A percentile compares a stretch with the other conserved stretches of the same genome.
phyloP scores from a whole-genome alignment of 2,888 invertebrate genomes.

The Philereme vetulata region DNA sequence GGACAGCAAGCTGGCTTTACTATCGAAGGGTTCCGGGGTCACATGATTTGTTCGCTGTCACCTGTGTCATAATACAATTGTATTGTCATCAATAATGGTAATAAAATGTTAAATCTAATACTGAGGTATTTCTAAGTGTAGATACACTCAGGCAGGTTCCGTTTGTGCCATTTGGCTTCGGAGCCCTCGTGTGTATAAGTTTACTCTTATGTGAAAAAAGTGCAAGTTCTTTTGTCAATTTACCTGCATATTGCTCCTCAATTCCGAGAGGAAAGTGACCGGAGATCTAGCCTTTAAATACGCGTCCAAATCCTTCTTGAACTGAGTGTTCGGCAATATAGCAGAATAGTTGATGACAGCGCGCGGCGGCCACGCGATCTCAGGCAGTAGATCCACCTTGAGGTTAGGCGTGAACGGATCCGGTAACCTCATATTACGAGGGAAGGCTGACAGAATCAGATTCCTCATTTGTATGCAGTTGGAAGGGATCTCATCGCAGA shows the following conservation, averaged over 20 bases:
- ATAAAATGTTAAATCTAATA: too few relatives aligned
- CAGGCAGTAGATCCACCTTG: constrained; percentile 95
- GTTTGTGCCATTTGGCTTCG: too few relatives aligned
- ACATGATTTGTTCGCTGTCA: too few relatives aligned
- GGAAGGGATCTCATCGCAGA: constrained; percentile 99
- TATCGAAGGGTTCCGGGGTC: too few relatives aligned
- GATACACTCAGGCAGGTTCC: too few relatives aligned
- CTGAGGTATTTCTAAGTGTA: too few relatives aligned
- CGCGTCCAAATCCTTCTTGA: constrained; percentile 98
- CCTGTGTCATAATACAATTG: too few relatives aligned
- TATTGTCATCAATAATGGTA: too few relatives aligned
- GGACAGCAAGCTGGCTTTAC: too few relatives aligned
- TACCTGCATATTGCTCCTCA: constrained; percentile 94
- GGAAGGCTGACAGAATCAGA: constrained; percentile 98
- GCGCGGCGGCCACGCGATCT: constrained; percentile 94
- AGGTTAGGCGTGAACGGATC: constrained; percentile 99
- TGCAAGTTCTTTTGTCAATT: constrained; percentile 10
- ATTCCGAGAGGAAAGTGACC: constrained; percentile 96
- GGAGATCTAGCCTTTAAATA: constrained; percentile 97
- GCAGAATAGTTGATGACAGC: constrained; percentile 94
- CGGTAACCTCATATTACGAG: constrained; percentile 98
- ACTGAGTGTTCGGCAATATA: constrained; percentile 93
- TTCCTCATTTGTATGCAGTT: constrained; percentile 99
- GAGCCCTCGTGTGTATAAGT: too few relatives aligned
- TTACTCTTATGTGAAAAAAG: background rate